These are phyloP conservation scores for Altica lythri DNA, from an alignment of 2,888 invertebrate genomes.

Conservation along the genomic window DNA sequence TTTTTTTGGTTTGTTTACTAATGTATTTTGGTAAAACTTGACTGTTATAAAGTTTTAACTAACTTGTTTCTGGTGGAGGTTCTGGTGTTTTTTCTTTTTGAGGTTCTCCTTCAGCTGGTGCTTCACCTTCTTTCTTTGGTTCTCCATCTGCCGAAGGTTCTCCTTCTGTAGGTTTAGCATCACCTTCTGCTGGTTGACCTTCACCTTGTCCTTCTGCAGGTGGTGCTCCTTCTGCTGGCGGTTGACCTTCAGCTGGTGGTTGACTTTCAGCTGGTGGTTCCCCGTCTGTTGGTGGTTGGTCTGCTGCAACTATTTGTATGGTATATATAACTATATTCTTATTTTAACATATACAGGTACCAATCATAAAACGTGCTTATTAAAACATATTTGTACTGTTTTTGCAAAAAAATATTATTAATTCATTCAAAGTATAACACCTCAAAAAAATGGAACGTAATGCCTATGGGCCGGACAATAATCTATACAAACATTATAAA, in stretches of 20 bases:
- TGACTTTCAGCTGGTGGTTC: conserved; percentile 42
- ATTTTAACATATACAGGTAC: no score
- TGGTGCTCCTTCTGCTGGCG: conserved; percentile 49
- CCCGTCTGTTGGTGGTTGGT: conserved; percentile 49
- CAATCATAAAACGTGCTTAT: no score
- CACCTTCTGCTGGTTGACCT: conserved; percentile 40
- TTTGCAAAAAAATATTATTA: no score
- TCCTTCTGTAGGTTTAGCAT: conserved; percentile 49
- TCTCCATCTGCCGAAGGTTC: conserved; percentile 49
- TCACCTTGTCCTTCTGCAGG: conserved; percentile 48
- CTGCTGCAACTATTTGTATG: no score
- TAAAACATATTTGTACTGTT: no score
- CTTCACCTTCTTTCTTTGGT: conserved; percentile 37
- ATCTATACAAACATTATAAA: no score
- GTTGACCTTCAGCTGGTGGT: conserved; percentile 48
- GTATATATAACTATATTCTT: no score
- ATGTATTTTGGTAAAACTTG: conserved; percentile 24
- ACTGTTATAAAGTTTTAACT: neutral
- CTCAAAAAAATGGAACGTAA: no score
- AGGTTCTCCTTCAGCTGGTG: conserved; percentile 31
- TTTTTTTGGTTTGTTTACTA: no score
- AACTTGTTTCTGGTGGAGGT: conserved; percentile 31
- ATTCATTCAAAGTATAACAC: no score
- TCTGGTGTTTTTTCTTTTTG: conserved; percentile 28
- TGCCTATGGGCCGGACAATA: no score